phyloP scores from a whole-genome alignment of 2,888 invertebrate genomes.

The Drosophila silvestris region DNA sequence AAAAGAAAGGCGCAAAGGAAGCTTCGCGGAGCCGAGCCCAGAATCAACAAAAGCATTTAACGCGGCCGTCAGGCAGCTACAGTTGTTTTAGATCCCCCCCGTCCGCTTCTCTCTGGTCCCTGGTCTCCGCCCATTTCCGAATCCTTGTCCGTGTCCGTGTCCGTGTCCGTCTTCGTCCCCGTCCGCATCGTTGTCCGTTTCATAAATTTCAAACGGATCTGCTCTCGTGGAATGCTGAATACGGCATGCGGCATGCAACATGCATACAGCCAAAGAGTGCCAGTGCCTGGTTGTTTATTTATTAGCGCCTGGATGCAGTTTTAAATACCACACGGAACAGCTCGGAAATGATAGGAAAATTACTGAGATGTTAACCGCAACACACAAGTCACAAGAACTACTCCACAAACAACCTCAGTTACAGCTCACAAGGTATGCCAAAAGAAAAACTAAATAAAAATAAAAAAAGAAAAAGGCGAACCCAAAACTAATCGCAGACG shows the following conservation, averaged over 20 bases:
- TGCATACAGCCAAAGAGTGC: conserved; percentile 44
- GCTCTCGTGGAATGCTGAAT: conserved; percentile 8
- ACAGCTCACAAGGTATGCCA: background rate
- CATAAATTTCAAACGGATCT: conserved; percentile 69
- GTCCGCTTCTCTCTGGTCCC: background rate
- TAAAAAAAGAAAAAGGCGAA: background rate
- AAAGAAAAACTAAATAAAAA: background rate
- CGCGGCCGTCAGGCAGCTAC: conserved; percentile 72
- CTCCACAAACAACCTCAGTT: background rate
- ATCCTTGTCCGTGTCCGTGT: background rate
- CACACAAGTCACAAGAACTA: background rate
- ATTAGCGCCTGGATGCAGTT: conserved; percentile 71
- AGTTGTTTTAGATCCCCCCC: conserved; percentile 65
- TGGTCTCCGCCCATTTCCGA: background rate
- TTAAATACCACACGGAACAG: conserved; percentile 58
- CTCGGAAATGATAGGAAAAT: background rate
- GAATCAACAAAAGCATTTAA: conserved; percentile 80
- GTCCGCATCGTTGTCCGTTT: conserved; percentile 40
- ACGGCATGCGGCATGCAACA: conserved; percentile 1
- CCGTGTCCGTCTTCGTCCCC: background rate
- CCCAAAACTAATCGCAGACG: conserved; percentile 33
- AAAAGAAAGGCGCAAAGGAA: background rate
- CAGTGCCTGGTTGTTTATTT: conserved; percentile 61
- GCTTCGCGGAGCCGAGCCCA: conserved; percentile 54
- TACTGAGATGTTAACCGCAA: background rate